Evolutionary conservation across 2,113 vertebrate species (phyloP), one percentile per base, ranked within the genome.

Genomic region (Barnardius zonarius): DNA sequence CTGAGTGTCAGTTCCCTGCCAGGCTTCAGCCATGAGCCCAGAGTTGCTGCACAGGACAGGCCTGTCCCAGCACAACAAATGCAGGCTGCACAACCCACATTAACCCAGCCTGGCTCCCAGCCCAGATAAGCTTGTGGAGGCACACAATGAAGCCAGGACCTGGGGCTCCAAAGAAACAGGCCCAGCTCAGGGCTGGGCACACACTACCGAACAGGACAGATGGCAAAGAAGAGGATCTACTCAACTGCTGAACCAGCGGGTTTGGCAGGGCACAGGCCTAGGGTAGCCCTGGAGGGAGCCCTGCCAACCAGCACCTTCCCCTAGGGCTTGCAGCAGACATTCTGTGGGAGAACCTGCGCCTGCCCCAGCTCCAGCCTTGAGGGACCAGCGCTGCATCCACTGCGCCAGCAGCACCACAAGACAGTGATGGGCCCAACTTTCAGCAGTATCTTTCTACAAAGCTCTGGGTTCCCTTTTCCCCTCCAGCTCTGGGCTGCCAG

Each of bases 1-100:
- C 46, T 0, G 0, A 62, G 67, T 27, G 27, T 30, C 10, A 0
- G 17, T 2, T 69, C 25, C 28, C 19, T 49, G 86, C 52, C 63
- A 46, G 35, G 62, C 59, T 69, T n/a, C 57, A 35, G 33, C 57
- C 33, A 24, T 2, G 1, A 67, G 31, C 66, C 17, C 8, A 0
- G 62, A 44, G 76, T 54, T 62, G 35, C 66, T 23, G 52, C 5
- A 1, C 2, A 0, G 35, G 35, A 31, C 4, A 2, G 31, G n/a
- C 64, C 23, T 33, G 43, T 37, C 18, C 51, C 3, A 0, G 41
- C 55, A 44, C 54, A 6, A 11, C 63, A 62, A 27, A 55, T 44
- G 73, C 1, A 0, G 6, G 1, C 61, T 2, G 19, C 6, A 10
- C 28, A 79, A 31, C 54, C 41, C 1, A 0, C 0, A 0, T 30